Evolutionary conservation across 2,888 invertebrate genomes (phyloP).

Genomic region (Mesoligia furuncula): DNA sequence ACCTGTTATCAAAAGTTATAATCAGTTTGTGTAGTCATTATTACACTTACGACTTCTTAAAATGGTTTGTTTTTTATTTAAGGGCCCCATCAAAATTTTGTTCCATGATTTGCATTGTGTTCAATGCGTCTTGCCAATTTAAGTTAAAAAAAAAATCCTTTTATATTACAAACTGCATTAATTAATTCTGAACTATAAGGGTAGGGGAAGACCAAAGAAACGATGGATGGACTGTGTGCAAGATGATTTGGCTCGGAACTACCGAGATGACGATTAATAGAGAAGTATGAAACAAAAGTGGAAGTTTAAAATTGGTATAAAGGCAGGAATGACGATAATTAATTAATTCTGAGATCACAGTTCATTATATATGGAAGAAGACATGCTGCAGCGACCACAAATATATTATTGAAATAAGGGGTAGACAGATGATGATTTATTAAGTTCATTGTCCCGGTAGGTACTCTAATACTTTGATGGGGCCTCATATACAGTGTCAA

Average conservation of each 20-base stretch:
- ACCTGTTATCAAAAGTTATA: conserved; percentile 75
- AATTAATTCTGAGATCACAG: background rate
- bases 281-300: background rate
- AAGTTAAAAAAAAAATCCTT: too few relatives aligned
- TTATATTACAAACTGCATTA: too few relatives aligned
- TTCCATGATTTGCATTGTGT: background rate
- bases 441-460: background rate
- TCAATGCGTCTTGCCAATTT: background rate
- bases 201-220: background rate
- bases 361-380: background rate
- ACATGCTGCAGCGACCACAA: background rate
- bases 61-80: background rate
- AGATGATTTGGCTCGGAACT: background rate
- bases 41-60: background rate
- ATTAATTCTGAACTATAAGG: background rate
- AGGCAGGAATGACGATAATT: too few relatives aligned
- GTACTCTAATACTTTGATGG: background rate
- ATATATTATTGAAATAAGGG: background rate
- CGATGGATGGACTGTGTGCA: background rate
- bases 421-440: background rate
- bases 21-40: conserved; percentile 26
- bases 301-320: background rate
- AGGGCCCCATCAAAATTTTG: background rate
- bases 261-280: background rate
- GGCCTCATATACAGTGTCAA: background rate